Evolutionary conservation across 2,113 vertebrate genomes (phyloP), one percentile per base, ranked within the genome.

Genomic region (Mobula birostris): DNA sequence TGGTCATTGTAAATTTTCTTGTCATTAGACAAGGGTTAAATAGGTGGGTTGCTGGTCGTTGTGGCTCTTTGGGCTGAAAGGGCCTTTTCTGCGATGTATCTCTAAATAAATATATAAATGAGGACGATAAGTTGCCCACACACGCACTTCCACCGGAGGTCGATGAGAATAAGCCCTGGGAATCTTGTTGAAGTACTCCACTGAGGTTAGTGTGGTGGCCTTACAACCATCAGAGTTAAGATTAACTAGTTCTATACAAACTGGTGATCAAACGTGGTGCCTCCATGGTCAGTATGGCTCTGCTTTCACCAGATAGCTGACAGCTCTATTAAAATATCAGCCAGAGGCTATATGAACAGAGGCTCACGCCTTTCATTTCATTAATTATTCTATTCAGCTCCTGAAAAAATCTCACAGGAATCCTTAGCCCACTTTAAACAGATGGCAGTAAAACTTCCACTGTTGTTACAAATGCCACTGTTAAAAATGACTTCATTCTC

Each of bases 401-500:
- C 32, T 74, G 36, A 40, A 36, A 24, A 93, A 72, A 27, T 93
- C 91, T 93, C 91, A 74, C 21, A 93, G 91, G 91, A 93, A 93
- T 93, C 68, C 36, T 93, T 74, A 93, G 40, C 70, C 68, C 91
- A 56, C 70, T 93, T 74, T 74, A 93, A 21, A 74, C 68, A 29
- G 91, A 48, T 9, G 66, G 91, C 91, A 48, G 61, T 93, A 74
- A 74, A 93, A 76, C 68, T 93, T 93, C 68, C 91, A 93, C 91
- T 76, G 56, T 93, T 93, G 91, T 93, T 70, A 72, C 40, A 70
- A 93, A 74, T 9, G 36, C 68, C 36, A 93, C 72, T 93, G 91
- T 93, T 93, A 56, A 93, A 93, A 74, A 93, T 24, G 68, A 48
- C 66, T 93, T 93, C 32, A 93, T 93, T 93, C 70, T 93, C 90